Evolutionary conservation across 1,140 invertebrate species (phyloP).

Genomic region (Ceratoteleas bidentatus): DNA sequence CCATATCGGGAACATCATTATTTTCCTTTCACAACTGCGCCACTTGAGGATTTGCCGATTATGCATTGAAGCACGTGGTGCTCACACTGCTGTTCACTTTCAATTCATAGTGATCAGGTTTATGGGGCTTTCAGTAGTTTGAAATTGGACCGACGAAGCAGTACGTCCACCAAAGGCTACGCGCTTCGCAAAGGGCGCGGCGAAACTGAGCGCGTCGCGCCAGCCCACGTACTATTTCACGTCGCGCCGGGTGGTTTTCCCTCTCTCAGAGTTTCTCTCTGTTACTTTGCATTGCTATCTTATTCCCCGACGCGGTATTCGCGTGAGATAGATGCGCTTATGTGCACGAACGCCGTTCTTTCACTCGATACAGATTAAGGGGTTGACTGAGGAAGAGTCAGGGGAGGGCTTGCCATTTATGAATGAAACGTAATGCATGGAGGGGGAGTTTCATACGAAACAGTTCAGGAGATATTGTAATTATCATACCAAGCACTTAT

Average conservation of each 20-base stretch:
- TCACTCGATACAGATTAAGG: slow-evolving; percentile 41
- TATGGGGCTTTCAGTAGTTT: neutral
- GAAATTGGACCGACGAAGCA: slow-evolving; percentile 30
- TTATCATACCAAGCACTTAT: neutral
- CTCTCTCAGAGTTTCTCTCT: slow-evolving; percentile 34
- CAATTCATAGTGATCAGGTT: no score
- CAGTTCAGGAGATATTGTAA: neutral
- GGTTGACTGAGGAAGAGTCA: neutral
- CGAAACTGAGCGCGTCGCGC: slow-evolving; percentile 76
- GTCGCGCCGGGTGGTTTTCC: slow-evolving; percentile 44
- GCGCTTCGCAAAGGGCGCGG: slow-evolving; percentile 80
- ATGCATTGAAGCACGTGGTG: no score
- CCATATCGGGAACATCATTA: no score
- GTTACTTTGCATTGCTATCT: slow-evolving; percentile 64
- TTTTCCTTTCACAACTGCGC: no score
- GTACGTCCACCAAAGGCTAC: slow-evolving; percentile 64
- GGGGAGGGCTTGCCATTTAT: slow-evolving; percentile 21
- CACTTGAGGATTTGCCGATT: no score
- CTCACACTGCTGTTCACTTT: no score
- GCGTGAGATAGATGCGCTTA: slow-evolving; percentile 40
- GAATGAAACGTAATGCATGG: slow-evolving; percentile 18
- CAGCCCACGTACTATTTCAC: slow-evolving; percentile 68
- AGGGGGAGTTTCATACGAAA: neutral
- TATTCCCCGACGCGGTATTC: slow-evolving; percentile 44
- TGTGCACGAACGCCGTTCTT: slow-evolving; percentile 34